phyloP scores from a whole-genome alignment of 1,140 invertebrate species.

The Drosophila mayri region DNA sequence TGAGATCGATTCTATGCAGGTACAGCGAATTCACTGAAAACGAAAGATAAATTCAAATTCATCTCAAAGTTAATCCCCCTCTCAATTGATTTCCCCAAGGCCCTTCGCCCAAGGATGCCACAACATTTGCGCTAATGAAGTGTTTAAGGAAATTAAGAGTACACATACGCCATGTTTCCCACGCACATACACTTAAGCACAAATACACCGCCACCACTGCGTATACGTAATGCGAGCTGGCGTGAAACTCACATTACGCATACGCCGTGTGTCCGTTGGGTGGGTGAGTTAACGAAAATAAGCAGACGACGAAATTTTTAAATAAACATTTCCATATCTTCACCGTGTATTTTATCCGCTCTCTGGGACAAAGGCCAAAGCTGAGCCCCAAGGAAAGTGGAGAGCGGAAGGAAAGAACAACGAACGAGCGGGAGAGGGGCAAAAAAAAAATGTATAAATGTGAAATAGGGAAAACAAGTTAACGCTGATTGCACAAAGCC shows the following conservation, averaged over 20 bases:
- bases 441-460: conserved; percentile 44
- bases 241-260: conserved; percentile 44
- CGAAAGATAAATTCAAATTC: conserved; percentile 28
- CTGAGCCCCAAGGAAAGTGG: not conserved
- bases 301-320: conserved; percentile 50
- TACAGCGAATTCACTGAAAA: not conserved
- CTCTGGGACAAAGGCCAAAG: conserved; percentile 11
- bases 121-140: conserved; percentile 64
- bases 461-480: conserved; percentile 81
- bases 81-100: conserved; percentile 37
- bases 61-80: conserved; percentile 15
- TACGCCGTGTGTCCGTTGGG: conserved; percentile 24
- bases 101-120: not conserved
- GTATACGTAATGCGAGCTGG: conserved; percentile 12
- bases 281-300: conserved; percentile 18
- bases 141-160: conserved; percentile 54
- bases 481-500: conserved; percentile 81
- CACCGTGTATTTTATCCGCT: conserved; percentile 46
- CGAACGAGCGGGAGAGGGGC: conserved; percentile 20
- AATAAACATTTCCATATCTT: conserved; percentile 80
- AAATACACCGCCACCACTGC: not conserved
- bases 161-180: conserved; percentile 44
- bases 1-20: not conserved
- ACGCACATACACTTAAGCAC: conserved; percentile 11
- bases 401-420: conserved; percentile 43